These are phyloP conservation scores for Hyperopisus bebe DNA, from an alignment of 2,113 vertebrate genomes.

Conservation along the genomic window DNA sequence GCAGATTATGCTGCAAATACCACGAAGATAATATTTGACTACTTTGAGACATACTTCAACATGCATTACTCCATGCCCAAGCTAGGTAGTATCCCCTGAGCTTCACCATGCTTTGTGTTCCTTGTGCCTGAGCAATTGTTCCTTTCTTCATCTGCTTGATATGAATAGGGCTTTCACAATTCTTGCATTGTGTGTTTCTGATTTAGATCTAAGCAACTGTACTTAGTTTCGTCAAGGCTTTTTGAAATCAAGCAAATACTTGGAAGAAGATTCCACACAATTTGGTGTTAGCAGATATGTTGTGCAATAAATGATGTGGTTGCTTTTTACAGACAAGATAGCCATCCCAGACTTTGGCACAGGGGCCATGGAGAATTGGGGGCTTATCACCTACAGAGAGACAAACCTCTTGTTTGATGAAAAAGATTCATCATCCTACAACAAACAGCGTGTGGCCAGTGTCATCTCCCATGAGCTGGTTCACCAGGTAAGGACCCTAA, in stretches of 20 bases:
- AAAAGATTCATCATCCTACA: slow-evolving; percentile 72
- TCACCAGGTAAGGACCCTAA: slow-evolving; percentile 74
- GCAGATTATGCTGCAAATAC: slow-evolving; percentile 77
- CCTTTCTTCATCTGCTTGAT: not conserved
- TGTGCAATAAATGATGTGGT: not conserved
- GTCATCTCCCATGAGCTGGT: slow-evolving; percentile 90
- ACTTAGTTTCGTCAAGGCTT: not conserved
- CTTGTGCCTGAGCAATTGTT: not conserved
- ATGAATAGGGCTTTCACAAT: not conserved
- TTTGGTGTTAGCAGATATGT: not conserved
- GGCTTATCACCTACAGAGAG: slow-evolving; percentile 90
- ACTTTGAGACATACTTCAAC: slow-evolving; percentile 84
- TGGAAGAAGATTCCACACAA: not conserved
- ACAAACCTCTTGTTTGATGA: slow-evolving; percentile 86
- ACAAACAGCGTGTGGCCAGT: slow-evolving; percentile 81
- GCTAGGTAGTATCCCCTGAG: slow-evolving; percentile 63
- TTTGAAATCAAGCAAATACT: not conserved
- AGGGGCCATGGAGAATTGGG: slow-evolving; percentile 99
- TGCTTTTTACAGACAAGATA: slow-evolving; percentile 75
- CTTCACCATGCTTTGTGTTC: not conserved
- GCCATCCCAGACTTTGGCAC: slow-evolving; percentile 98
- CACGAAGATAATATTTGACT: slow-evolving; percentile 78
- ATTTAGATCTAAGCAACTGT: not conserved
- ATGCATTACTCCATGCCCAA: slow-evolving; percentile 83
- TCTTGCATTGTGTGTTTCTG: not conserved